Percentiles rank a stretch among this genome's conserved stretches.
Evolutionary conservation across 2,797 vertebrate genomes (phyloP).

Genomic region (Tragelaphus eurycerus): DNA sequence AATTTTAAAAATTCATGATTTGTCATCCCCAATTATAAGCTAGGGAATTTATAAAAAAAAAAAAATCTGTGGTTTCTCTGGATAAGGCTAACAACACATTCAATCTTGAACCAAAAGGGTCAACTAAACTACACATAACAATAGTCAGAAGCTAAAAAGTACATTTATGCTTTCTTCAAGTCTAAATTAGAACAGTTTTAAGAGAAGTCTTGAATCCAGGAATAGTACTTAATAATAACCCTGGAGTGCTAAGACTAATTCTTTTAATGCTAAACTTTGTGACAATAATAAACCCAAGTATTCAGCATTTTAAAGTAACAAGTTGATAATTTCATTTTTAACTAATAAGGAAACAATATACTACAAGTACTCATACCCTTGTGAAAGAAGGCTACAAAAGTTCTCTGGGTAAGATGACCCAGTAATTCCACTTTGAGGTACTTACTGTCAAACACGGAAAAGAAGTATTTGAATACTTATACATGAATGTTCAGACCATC

Average conservation of each 20-base stretch:
- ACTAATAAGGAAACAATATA: neutral
- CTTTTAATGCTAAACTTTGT: neutral
- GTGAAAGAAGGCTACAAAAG: neutral
- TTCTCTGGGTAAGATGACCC: neutral
- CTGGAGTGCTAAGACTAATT: neutral
- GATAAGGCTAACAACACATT: conserved; percentile 11
- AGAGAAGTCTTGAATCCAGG: neutral
- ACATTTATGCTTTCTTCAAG: conserved; percentile 27
- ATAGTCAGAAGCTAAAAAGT: neutral
- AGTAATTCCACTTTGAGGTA: neutral
- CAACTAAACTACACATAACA: neutral
- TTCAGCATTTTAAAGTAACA: neutral
- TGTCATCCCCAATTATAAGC: conserved; percentile 51
- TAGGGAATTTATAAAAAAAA: neutral
- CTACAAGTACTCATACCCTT: neutral
- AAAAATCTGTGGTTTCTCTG: neutral
- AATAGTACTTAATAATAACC: neutral
- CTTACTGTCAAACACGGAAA: neutral
- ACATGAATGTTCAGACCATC: neutral
- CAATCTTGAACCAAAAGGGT: conserved; percentile 6
- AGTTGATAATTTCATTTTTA: neutral
- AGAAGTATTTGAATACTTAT: neutral
- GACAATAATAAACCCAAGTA: neutral
- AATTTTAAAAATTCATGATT: conserved; percentile 56
- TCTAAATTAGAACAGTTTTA: neutral